Percentiles rank a stretch among this genome's conserved stretches.
Evolutionary conservation across 2,797 vertebrate species (phyloP).

Genomic region (Hylomyscus alleni): DNA sequence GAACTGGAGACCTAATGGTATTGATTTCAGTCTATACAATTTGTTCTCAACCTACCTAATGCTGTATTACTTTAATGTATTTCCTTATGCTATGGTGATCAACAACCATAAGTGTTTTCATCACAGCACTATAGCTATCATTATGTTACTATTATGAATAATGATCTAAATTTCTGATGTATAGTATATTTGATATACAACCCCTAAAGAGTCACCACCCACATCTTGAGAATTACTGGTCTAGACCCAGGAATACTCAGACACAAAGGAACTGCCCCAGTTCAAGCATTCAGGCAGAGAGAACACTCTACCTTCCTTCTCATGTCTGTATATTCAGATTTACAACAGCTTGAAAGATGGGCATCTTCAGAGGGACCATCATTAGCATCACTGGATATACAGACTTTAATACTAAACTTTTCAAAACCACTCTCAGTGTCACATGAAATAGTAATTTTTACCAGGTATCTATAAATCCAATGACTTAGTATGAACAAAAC

Average conservation of each 20-base stretch:
- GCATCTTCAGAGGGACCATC: not conserved
- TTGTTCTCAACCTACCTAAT: not conserved
- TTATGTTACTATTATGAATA: too few species aligned
- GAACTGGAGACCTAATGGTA: not conserved
- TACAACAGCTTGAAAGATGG: too few species aligned
- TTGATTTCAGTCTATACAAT: not conserved
- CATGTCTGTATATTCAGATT: not conserved
- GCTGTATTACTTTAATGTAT: not conserved
- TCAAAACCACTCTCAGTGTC: not conserved
- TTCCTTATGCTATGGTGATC: not conserved
- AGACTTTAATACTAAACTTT: not conserved
- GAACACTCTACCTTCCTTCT: not conserved
- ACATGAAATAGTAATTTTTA: not conserved
- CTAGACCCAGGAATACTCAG: not conserved
- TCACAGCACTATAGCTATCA: not conserved
- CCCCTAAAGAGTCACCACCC: too few species aligned
- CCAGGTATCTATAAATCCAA: too few species aligned
- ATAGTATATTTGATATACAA: not conserved
- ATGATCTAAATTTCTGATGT: not conserved
- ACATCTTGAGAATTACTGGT: not conserved
- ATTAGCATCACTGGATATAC: not conserved
- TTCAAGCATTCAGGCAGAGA: not conserved
- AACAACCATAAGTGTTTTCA: not conserved
- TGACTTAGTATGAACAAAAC: not conserved
- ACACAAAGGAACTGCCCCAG: not conserved